These are phyloP conservation scores for Pantherophis guttatus DNA, from an alignment of 2,113 vertebrate genomes.

Conservation along the genomic window DNA sequence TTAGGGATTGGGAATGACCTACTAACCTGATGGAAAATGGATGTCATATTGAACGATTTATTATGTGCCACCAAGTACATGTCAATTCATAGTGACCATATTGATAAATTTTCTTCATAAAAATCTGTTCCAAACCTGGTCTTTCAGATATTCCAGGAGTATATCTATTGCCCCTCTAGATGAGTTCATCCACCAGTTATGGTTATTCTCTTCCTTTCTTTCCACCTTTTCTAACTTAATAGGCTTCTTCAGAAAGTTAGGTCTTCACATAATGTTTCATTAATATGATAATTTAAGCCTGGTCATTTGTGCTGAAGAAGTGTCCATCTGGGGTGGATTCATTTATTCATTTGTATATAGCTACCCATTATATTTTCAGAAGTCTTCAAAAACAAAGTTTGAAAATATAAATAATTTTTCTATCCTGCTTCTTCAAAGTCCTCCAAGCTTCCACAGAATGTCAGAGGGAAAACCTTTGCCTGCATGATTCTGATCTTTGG, in stretches of 20 bases:
- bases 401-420: neutral
- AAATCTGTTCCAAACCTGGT: neutral
- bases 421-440: neutral
- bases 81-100: neutral
- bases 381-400: neutral
- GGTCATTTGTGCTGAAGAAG: neutral
- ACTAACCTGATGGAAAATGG: neutral
- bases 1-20: neutral
- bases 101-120: neutral
- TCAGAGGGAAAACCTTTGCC: neutral
- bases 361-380: neutral
- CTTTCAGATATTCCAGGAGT: neutral
- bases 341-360: neutral
- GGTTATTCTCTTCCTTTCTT: neutral
- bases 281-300: neutral
- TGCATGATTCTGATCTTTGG: neutral
- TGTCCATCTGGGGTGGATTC: neutral
- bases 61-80: neutral
- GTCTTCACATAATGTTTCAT: neutral
- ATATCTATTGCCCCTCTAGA: neutral
- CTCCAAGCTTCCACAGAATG: neutral
- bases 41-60: neutral
- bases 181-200: neutral
- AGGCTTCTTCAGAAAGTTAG: neutral
- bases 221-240: neutral